A percentile compares a stretch with the other conserved stretches of the same genome.
These are phyloP conservation scores for Arnoldichthys spilopterus DNA, from an alignment of 2,797 vertebrate genomes.

Conservation along the genomic window DNA sequence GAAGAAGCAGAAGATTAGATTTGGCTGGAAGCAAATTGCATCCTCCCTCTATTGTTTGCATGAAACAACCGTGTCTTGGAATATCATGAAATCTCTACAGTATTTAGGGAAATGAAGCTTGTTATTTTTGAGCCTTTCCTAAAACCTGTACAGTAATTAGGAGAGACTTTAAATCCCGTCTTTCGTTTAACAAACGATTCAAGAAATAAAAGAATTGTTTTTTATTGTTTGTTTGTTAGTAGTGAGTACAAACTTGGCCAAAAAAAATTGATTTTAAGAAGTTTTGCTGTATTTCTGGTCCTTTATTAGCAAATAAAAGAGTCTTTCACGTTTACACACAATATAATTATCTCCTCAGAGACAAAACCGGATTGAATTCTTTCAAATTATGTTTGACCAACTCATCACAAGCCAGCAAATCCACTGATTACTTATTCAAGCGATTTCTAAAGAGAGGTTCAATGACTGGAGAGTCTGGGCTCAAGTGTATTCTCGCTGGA, in stretches of 20 bases:
- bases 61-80: conserved; percentile 20
- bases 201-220: neutral
- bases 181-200: neutral
- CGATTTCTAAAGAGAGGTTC: too few species aligned
- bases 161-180: conserved; percentile 13
- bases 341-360: neutral
- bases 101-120: conserved; percentile 24
- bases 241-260: neutral
- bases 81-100: conserved; percentile 26
- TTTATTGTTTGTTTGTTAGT: too few species aligned
- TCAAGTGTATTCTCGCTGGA: too few species aligned
- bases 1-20: conserved; percentile 33
- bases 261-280: neutral
- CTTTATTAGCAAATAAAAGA: conserved; percentile 10
- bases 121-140: conserved; percentile 17
- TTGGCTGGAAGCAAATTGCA: conserved; percentile 31
- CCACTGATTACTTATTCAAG: neutral
- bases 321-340: neutral
- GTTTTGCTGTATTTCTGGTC: neutral
- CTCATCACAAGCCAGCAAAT: neutral
- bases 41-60: conserved; percentile 21
- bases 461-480: neutral
- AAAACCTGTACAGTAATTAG: conserved; percentile 25
- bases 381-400: conserved; percentile 4
- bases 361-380: neutral